Conservation (phyloP, 2,888 invertebrate species). For the Hirtodrosophila alboralis region DNA sequence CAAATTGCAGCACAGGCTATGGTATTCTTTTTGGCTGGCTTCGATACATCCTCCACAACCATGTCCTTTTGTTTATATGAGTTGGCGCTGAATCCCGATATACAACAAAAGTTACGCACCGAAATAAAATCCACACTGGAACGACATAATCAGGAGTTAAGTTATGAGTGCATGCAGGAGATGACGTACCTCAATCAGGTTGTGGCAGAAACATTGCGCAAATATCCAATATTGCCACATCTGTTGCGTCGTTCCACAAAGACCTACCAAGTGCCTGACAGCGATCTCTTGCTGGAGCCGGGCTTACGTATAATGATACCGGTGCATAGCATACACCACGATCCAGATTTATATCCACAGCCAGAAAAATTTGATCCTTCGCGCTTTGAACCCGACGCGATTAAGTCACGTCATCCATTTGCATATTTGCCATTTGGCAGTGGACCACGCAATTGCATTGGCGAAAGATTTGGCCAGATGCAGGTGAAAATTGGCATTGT, state of each 20-base stretch:
- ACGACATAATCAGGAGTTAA: conserved; percentile 81
- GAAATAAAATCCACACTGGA: conserved; percentile 83
- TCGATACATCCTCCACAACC: conserved; percentile 85
- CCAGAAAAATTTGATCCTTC: conserved; percentile 87
- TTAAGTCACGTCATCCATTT: conserved; percentile 84
- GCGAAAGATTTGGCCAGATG: conserved; percentile 79
- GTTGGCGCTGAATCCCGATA: conserved; percentile 84
- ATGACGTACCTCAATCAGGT: conserved; percentile 85
- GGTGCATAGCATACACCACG: conserved; percentile 86
- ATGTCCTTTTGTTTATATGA: conserved; percentile 85
- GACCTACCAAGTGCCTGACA: conserved; percentile 84
- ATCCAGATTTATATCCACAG: conserved; percentile 84
- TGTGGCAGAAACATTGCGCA: conserved; percentile 85
- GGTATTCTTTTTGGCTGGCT: conserved; percentile 86
- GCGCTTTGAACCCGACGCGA: conserved; percentile 86
- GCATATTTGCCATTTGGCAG: conserved; percentile 81
- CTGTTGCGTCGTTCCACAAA: conserved; percentile 84
- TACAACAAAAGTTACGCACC: conserved; percentile 84
- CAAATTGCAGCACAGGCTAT: conserved; percentile 86
- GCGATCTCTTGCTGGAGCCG: conserved; percentile 84
- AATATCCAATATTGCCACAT: conserved; percentile 85
- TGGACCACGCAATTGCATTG: conserved; percentile 82
- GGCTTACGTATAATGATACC: conserved; percentile 59
- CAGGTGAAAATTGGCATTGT: conserved; percentile 76
- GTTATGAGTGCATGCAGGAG: conserved; percentile 84